Evolutionary conservation across 2,888 invertebrate species (phyloP).

Genomic region (Acanthoscelides obtectus): DNA sequence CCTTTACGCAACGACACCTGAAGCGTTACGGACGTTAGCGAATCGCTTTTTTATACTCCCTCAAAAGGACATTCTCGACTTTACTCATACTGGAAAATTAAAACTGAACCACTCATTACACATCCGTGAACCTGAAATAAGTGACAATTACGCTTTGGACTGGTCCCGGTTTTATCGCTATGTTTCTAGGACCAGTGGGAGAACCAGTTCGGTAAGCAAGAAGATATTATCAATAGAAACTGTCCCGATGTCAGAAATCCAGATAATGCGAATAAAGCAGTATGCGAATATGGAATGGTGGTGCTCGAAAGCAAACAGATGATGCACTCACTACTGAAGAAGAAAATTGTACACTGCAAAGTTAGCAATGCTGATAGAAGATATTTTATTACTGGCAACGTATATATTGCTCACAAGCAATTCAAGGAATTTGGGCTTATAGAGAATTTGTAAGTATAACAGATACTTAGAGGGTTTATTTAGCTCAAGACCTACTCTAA

Average conservation of each 20-base stretch:
- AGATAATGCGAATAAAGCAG: conserved; percentile 31
- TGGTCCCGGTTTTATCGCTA: too few relatives aligned
- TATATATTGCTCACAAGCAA: conserved; percentile 28
- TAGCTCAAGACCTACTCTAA: too few relatives aligned
- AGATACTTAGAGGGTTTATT: too few relatives aligned
- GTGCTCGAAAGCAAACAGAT: conserved; percentile 44
- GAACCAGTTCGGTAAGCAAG: conserved; percentile 33
- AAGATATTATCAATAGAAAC: conserved; percentile 38
- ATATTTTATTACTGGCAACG: conserved; percentile 33
- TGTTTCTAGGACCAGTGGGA: conserved; percentile 13
- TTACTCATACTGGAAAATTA: too few relatives aligned
- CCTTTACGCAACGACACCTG: too few relatives aligned
- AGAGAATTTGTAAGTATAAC: conserved; percentile 37
- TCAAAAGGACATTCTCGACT: too few relatives aligned
- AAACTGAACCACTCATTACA: too few relatives aligned
- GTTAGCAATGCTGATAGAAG: conserved; percentile 26
- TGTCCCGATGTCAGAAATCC: conserved; percentile 42
- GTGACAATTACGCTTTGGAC: too few relatives aligned
- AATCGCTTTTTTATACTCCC: too few relatives aligned
- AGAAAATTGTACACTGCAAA: conserved; percentile 29
- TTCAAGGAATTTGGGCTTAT: conserved; percentile 33
- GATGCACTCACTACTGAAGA: conserved; percentile 32
- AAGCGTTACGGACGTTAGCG: too few relatives aligned
- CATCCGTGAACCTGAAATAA: too few relatives aligned
- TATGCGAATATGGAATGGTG: conserved; percentile 42